Base-by-base conservation (phyloP, 2,113 vertebrate species). In the Paramisgurnus dabryanus region DNA sequence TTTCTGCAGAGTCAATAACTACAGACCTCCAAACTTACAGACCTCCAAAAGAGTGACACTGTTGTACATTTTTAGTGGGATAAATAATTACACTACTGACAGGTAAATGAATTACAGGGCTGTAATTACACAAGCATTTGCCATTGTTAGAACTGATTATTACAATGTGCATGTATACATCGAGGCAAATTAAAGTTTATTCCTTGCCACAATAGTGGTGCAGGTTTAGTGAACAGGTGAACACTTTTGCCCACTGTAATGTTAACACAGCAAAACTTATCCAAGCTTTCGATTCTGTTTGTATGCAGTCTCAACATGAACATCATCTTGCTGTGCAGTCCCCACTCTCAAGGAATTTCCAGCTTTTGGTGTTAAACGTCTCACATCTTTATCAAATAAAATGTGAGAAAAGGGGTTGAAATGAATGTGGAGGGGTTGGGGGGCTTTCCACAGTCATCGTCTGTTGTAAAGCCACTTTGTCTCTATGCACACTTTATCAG, bases 401-500 rank as follows among this genome's bases (percentile, higher is more conserved):
- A 40, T 60, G 4, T 40, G 7, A 61, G 43, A 68, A 39, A 67
- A 60, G 63, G 7, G n/a, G 18, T 22, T 75, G 57, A 7, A 45
- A 53, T 53, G 34, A 12, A 2, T 13, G 41, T 12, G 43, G 57
- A 58, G 41, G 43, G 40, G 18, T 60, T 47, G 64, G 72, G 83
- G 83, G 83, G 71, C 61, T 85, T 85, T 85, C 83, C 83, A 85
- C 10, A 75, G 39, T 41, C 57, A 76, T 27, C 12, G 13, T 47
- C 1, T 22, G 34, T 50, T 22, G 15, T 11, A 3, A 12, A 15
- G 47, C 3, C 4, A 50, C 47, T 61, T 70, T 65, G 18, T 58
- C 61, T 78, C 11, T 49, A 66, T 76, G 55, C 50, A 71, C 71
- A 34, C 73, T 80, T 76, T 50, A 47, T 65, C 47, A 49, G 3